Conservation (phyloP, 2,797 vertebrate genomes). For the Hyperoplus lanceolatus region DNA sequence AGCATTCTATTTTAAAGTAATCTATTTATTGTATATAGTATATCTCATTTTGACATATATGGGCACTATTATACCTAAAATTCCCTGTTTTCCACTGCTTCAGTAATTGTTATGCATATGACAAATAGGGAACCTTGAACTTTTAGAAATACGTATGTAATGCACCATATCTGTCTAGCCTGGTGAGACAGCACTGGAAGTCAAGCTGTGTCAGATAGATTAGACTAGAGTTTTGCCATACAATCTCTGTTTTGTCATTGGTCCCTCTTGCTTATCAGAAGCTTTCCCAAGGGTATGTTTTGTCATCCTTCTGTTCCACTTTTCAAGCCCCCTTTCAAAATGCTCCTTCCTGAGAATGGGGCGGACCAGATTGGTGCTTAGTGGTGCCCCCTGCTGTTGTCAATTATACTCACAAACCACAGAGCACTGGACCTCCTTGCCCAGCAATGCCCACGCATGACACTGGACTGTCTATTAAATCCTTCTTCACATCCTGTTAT, state of each 20-base stretch:
- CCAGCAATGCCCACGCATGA: constrained; percentile 4
- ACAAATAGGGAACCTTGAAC: too few species aligned
- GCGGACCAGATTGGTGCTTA: constrained; percentile 25
- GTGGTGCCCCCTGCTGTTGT: constrained; percentile 75
- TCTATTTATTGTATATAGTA: too few species aligned
- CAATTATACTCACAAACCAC: constrained; percentile 50
- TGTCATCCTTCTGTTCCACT: background rate
- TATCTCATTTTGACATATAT: too few species aligned
- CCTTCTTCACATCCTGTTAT: constrained; percentile 46
- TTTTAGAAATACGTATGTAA: too few species aligned
- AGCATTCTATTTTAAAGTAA: too few species aligned
- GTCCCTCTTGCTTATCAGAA: constrained; percentile 1
- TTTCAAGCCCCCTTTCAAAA: constrained; percentile 1
- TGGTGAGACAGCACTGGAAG: background rate
- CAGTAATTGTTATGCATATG: too few species aligned
- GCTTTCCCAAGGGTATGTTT: constrained; percentile 1
- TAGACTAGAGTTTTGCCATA: background rate
- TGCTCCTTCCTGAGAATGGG: background rate
- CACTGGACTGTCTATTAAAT: constrained; percentile 37
- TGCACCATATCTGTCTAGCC: background rate
- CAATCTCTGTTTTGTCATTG: background rate
- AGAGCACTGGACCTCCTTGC: background rate
- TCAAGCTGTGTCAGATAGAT: background rate
- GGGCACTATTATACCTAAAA: too few species aligned
- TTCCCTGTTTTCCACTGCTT: too few species aligned